Evolutionary conservation across 2,888 invertebrate genomes (phyloP).

Genomic region (Phaedon cochleariae): DNA sequence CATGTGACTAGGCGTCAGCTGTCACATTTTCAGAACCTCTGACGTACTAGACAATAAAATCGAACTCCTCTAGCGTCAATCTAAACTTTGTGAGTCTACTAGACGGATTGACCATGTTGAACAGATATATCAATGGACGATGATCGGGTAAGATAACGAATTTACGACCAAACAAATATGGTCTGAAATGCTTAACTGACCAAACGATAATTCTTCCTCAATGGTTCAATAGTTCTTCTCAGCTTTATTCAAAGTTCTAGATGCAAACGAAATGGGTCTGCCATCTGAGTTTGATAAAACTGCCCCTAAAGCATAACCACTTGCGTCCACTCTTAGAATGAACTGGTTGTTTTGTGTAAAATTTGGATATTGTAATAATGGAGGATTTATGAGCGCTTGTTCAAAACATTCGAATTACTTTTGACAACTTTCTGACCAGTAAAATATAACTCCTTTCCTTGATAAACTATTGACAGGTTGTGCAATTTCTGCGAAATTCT

Average conservation of each 20-base stretch:
- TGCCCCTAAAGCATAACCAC: slow-evolving; percentile 24
- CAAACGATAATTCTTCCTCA: background rate
- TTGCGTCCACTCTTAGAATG: slow-evolving; percentile 25
- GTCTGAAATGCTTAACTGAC: slow-evolving; percentile 16
- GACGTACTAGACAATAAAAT: slow-evolving; percentile 3
- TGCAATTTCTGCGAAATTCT: slow-evolving; percentile 25
- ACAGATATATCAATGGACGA: background rate
- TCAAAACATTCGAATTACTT: slow-evolving; percentile 20
- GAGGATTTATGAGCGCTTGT: slow-evolving; percentile 4
- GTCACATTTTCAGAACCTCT: background rate
- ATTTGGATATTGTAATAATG: slow-evolving; percentile 9
- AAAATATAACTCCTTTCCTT: background rate
- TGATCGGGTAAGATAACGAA: background rate
- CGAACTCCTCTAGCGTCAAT: slow-evolving; percentile 23
- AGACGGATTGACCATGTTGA: no score
- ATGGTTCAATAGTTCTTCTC: background rate
- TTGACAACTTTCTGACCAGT: slow-evolving; percentile 15
- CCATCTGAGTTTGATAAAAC: slow-evolving; percentile 20
- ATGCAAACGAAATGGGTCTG: slow-evolving; percentile 31
- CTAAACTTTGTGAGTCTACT: slow-evolving; percentile 16
- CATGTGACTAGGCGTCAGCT: background rate
- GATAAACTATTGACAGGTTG: slow-evolving; percentile 12
- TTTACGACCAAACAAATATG: slow-evolving; percentile 7
- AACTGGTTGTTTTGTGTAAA: background rate
- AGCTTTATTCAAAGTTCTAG: slow-evolving; percentile 30